Base-by-base conservation (phyloP, 2,113 vertebrate species). In the Cepphus grylle region DNA sequence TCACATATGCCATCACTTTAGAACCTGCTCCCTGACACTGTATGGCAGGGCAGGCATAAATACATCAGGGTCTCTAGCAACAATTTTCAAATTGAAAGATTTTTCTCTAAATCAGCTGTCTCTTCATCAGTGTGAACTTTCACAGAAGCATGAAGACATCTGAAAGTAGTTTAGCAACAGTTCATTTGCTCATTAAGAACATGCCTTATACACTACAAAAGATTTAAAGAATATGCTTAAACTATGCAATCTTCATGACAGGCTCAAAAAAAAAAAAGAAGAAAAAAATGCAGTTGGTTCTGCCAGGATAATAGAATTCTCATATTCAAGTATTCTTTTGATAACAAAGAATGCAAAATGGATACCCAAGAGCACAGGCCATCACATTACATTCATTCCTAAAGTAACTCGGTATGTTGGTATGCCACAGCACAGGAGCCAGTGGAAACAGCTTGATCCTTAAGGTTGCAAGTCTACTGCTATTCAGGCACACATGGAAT, bases 81-180 rank as follows among this genome's bases (percentile, higher is more conserved):
- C 6, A 80, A 73, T 79, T 96, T 96, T 93, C 71, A 96, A 95
- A 94, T 52, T 27, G n/a, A 72, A 91, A 84, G n/a, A 81, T 74
- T 93, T 67, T 77, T 88, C 52, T 90, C 81, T 88, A 88, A 78
- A 94, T 97, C 76, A 79, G 69, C 38, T 91, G 88, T 88, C 89
- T 86, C 55, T 91, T 95, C 81, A 78, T n/a, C 53, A 86, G 77
- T 1, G 3, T 79, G 86, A 97, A 97, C 86, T 90, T 43, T 86
- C 77, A 95, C 70, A 95, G 59, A 77, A 78, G 45, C 58, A 89
- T 56, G 43, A 94, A 96, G 81, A 95, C 38, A 81, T 89, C 38
- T 84, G 38, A 93, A 96, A 95, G 49, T 58, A 94, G 88, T 84
- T 90, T 93, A 97, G 93, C 89, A 79, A 94, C 86, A 97, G 93